Conservation (phyloP, 1,140 invertebrate genomes). For the Drosophila fuyamai region DNA sequence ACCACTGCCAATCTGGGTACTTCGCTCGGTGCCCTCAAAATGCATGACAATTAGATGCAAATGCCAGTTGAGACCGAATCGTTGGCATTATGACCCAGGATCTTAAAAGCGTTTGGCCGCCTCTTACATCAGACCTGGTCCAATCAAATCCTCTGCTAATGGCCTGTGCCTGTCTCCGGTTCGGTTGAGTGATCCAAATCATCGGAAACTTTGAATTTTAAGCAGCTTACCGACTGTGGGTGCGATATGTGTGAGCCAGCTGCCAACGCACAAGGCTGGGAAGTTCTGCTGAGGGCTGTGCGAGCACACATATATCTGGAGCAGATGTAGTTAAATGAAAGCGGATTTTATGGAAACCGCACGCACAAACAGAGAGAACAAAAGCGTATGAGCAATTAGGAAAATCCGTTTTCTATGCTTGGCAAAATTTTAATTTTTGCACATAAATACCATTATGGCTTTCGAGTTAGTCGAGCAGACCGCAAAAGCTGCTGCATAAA, state of each 20-base stretch:
- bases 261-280: background rate
- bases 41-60: slow-evolving; percentile 60
- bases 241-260: background rate
- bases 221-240: slow-evolving; percentile 59
- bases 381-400: slow-evolving; percentile 32
- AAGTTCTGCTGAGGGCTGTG: background rate
- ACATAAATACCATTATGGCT: slow-evolving; percentile 47
- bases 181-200: slow-evolving; percentile 61
- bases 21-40: slow-evolving; percentile 7
- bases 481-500: slow-evolving; percentile 31
- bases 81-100: slow-evolving; percentile 13
- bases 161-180: slow-evolving; percentile 31
- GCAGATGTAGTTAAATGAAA: slow-evolving; percentile 55
- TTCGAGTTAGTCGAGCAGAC: slow-evolving; percentile 29
- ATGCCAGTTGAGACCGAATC: slow-evolving; percentile 11
- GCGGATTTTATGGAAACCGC: slow-evolving; percentile 51
- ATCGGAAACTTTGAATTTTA: slow-evolving; percentile 70
- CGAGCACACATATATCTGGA: background rate
- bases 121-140: slow-evolving; percentile 3
- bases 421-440: slow-evolving; percentile 47
- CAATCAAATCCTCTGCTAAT: slow-evolving; percentile 60
- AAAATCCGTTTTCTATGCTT: slow-evolving; percentile 41
- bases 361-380: slow-evolving; percentile 12
- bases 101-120: slow-evolving; percentile 10
- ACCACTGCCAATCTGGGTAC: slow-evolving; percentile 1